A percentile compares a stretch with the other conserved stretches of the same genome.
Evolutionary conservation across 2,113 vertebrate species (phyloP).

Genomic region (Triplophysa tibetana): DNA sequence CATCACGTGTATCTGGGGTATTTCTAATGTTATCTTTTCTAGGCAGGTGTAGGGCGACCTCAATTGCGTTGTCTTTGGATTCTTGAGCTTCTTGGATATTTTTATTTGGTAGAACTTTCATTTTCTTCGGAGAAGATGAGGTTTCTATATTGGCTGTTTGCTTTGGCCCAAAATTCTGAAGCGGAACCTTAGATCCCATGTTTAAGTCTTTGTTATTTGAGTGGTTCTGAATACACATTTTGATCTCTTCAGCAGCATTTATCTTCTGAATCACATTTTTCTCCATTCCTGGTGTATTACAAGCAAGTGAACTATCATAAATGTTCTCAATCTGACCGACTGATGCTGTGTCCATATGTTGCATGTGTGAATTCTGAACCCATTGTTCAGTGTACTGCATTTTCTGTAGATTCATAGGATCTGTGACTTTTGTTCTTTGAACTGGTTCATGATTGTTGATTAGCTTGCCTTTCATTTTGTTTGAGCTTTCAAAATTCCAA

Average conservation of each 20-base stretch:
- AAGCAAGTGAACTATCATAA: slow-evolving; percentile 8
- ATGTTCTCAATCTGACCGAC: slow-evolving; percentile 22
- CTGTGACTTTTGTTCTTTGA: slow-evolving; percentile 29
- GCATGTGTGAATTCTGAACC: slow-evolving; percentile 28
- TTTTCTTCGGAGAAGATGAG: slow-evolving; percentile 69
- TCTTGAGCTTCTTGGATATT: slow-evolving; percentile 43
- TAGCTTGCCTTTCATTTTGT: neutral
- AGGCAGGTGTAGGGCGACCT: neutral
- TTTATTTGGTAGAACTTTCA: slow-evolving; percentile 59
- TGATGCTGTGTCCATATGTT: slow-evolving; percentile 5
- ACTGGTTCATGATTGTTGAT: neutral
- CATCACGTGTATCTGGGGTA: slow-evolving; percentile 14
- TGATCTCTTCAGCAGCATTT: slow-evolving; percentile 64
- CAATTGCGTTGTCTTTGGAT: slow-evolving; percentile 60
- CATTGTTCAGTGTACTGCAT: slow-evolving; percentile 35
- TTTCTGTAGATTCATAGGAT: slow-evolving; percentile 25
- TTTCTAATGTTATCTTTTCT: neutral
- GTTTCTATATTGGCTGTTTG: slow-evolving; percentile 49
- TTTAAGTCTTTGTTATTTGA: slow-evolving; percentile 46
- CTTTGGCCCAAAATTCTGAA: slow-evolving; percentile 65
- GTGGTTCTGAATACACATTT: slow-evolving; percentile 55
- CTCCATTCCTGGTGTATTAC: slow-evolving; percentile 51
- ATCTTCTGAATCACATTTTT: slow-evolving; percentile 66
- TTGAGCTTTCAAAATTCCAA: neutral
- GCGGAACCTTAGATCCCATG: slow-evolving; percentile 58